Evolutionary conservation across 1,140 invertebrate genomes (phyloP), one percentile per base, ranked within the genome.

Genomic region (Heterodera carotae): DNA sequence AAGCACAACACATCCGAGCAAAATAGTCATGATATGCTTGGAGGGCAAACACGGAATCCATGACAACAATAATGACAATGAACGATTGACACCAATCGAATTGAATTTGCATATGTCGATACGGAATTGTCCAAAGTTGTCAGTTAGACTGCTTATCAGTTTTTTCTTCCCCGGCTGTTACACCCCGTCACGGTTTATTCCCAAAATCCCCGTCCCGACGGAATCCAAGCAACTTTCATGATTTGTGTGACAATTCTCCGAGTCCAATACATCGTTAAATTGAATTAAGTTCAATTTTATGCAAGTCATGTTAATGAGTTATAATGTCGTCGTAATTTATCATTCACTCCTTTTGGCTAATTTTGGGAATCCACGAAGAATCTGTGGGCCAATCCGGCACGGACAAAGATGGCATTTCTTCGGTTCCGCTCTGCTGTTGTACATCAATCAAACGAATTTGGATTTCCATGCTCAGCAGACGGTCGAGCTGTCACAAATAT

Each of bases 291-390:
- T 6, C 6, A 8, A 43, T 6, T 43, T 43, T 43, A 43, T 43
- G 12, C 39, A 43, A 43, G 12, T 43, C 12, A 43, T 43, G 12
- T 43, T 43, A n/a, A n/a, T 43, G 12, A 43, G 12, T 43, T 6
- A 43, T 43, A 43, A 43, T 43, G 39, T 8, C 39, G 6, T 6
- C 6, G 12, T 12, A 43, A 43, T 8, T 43, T 12, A 43, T n/a
- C 15, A 53, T 53, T 22, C 48, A 53, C 15, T 53, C 18, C 18
- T 12, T 53, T 53, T 15, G 1, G 18, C 12, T 18, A 53, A 53
- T 22, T 53, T 15, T 53, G 15, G 48, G 48, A 82, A 76, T 81
- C 80, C 80, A 81, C 31, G 33, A 53, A 71, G 82, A 82, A 76
- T 81, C 73, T 6, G 43, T 75, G 18, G 80, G 80, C 29, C 80